Conservation (phyloP, 2,888 invertebrate genomes). For the Boloria euphrosyne region DNA sequence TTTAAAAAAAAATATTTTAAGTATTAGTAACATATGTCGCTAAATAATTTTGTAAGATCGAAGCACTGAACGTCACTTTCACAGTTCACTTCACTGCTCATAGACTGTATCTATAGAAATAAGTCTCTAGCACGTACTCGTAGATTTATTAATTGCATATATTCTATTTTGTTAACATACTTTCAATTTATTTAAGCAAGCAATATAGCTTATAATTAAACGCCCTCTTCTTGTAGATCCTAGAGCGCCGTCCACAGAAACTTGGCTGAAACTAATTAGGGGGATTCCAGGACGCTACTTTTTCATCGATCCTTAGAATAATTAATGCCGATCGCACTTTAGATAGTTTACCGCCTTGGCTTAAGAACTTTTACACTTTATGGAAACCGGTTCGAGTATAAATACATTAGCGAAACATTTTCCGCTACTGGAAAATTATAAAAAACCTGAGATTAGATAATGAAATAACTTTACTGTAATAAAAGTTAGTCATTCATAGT, state of each 20-base stretch:
- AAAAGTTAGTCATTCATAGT: neutral
- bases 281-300: slow-evolving; percentile 26
- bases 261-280: slow-evolving; percentile 30
- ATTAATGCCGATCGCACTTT: slow-evolving; percentile 23
- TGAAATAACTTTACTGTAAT: slow-evolving; percentile 15
- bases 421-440: slow-evolving; percentile 10
- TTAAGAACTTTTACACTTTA: slow-evolving; percentile 13
- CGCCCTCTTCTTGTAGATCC: neutral
- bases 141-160: too few species aligned
- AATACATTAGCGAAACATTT: slow-evolving; percentile 4
- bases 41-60: too few species aligned
- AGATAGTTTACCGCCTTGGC: slow-evolving; percentile 16
- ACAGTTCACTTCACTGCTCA: too few species aligned
- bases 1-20: too few species aligned
- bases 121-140: too few species aligned
- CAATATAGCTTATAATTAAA: neutral
- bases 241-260: slow-evolving; percentile 6
- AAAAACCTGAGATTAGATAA: slow-evolving; percentile 15
- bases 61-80: too few species aligned
- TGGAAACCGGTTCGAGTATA: slow-evolving; percentile 9
- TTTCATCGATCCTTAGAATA: slow-evolving; percentile 28
- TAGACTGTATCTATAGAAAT: too few species aligned
- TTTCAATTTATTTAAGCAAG: neutral
- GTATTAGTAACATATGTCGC: too few species aligned
- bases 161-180: neutral